Percentiles rank a stretch among this genome's conserved stretches.
phyloP scores from a whole-genome alignment of 2,888 invertebrate genomes.

The Harpalus rufipes region DNA sequence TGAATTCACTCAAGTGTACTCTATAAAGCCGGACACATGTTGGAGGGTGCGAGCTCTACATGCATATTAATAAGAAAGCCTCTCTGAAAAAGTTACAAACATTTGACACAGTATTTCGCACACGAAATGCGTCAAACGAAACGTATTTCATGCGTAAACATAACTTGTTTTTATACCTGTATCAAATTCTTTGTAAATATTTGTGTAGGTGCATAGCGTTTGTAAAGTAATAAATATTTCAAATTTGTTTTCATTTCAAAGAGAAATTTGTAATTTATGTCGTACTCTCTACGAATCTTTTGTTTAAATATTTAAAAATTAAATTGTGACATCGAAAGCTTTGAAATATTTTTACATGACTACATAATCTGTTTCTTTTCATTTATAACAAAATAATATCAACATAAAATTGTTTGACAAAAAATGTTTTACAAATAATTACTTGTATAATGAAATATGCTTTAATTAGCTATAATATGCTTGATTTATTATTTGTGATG shows the following conservation, averaged over 20 bases:
- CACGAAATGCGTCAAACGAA: constrained; percentile 2
- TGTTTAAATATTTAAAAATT: constrained; percentile 6
- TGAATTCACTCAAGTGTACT: constrained; percentile 33
- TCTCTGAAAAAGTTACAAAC: not conserved
- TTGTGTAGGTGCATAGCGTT: not conserved
- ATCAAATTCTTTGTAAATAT: constrained; percentile 2
- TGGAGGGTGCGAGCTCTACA: constrained; percentile 1
- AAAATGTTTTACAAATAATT: not conserved
- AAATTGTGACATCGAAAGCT: not conserved
- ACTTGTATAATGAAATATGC: not conserved
- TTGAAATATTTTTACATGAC: not conserved
- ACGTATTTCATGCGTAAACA: not conserved
- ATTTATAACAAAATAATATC: not conserved
- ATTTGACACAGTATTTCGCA: constrained; percentile 27
- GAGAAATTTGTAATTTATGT: constrained; percentile 1
- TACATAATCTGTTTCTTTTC: not conserved
- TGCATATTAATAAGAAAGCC: constrained; percentile 28
- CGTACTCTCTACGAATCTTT: not conserved
- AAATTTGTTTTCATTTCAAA: not conserved
- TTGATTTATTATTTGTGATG: too few species aligned
- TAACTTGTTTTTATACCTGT: not conserved
- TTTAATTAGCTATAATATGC: too few species aligned
- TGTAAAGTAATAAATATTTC: not conserved
- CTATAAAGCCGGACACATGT: constrained; percentile 24
- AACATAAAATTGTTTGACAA: not conserved